phyloP scores from a whole-genome alignment of 2,888 invertebrate genomes.

The Drosophila lacicola region DNA sequence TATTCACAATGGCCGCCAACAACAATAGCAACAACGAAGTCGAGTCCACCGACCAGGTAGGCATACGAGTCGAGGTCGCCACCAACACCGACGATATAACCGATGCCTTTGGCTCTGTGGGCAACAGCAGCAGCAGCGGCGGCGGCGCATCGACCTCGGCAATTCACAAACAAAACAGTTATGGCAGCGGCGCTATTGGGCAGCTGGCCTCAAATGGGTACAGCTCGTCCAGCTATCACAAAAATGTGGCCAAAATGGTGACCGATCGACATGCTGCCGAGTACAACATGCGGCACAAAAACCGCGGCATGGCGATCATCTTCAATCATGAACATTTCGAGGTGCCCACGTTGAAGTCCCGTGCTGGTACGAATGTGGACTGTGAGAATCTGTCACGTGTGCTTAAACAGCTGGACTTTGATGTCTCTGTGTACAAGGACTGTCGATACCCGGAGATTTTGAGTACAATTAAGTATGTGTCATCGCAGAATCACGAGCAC shows the following conservation, averaged over 20 bases:
- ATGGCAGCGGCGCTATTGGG: conserved; percentile 76
- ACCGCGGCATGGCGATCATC: conserved; percentile 93
- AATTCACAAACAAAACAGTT: conserved; percentile 38
- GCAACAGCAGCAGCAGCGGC: conserved; percentile 28
- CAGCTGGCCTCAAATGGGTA: conserved; percentile 76
- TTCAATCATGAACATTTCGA: conserved; percentile 96
- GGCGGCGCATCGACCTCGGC: conserved; percentile 32
- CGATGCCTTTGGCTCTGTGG: conserved; percentile 80
- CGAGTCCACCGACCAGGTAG: conserved; percentile 74
- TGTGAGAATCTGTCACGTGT: conserved; percentile 90
- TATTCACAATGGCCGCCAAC: conserved; percentile 60
- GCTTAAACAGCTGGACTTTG: conserved; percentile 89
- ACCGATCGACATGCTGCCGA: conserved; percentile 89
- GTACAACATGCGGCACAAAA: conserved; percentile 94
- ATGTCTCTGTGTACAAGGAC: conserved; percentile 90
- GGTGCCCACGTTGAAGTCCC: conserved; percentile 89
- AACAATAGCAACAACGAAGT: conserved; percentile 40
- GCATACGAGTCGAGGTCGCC: conserved; percentile 61
- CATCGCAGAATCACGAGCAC: conserved; percentile 91
- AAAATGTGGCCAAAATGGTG: conserved; percentile 86
- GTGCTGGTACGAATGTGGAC: conserved; percentile 95
- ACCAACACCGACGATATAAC: conserved; percentile 75
- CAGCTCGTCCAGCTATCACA: conserved; percentile 74
- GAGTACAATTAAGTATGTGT: conserved; percentile 88
- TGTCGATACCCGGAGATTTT: conserved; percentile 89